Base-by-base conservation (phyloP, 1,140 invertebrate genomes). In the Rhizoglyphus robini region DNA sequence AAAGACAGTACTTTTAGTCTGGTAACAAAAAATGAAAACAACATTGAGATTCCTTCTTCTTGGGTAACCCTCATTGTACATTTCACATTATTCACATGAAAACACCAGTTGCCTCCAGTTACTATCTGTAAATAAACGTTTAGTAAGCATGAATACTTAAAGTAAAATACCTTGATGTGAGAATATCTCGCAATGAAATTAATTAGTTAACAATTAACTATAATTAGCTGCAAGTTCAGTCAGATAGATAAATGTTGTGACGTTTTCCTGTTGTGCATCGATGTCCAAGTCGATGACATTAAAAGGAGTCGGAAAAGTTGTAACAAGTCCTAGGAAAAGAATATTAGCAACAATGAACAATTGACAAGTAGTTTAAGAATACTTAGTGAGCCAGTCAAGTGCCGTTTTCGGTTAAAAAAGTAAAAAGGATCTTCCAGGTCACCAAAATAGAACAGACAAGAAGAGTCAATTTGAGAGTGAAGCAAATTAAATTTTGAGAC, bases 391-490 rank as follows among this genome's bases (percentile, higher is more conserved):
- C 83, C 86, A 95, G 32, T 91, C 83, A 49, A 83, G 81, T 78
- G 94, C 89, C 34, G 85, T 80, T 4, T 83, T 83, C n/a, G n/a
- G 38, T 81, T 79, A 54, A 94, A 85, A 74, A 92, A 95, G 0
- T 93, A 81, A 74, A 90, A 96, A 0, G 93, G 92, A 80, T 96
- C 92, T 80, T 96, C 93, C 71, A 84, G 86, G 74, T 87, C 95
- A 4, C 89, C 90, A 63, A 82, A 80, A 67, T n/a, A n/a, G n/a
- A n/a, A n/a, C n/a, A n/a, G n/a, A n/a, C n/a, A n/a, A n/a, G n/a
- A n/a, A n/a, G n/a, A n/a, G n/a, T n/a, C n/a, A n/a, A n/a, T n/a
- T n/a, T n/a, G n/a, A n/a, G n/a, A n/a, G n/a, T n/a, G n/a, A n/a
- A n/a, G n/a, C n/a, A n/a, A n/a, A n/a, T n/a, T n/a, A n/a, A n/a